Evolutionary conservation across 1,140 invertebrate species (phyloP), one percentile per base, ranked within the genome.

Genomic region (Anastrepha obliqua): DNA sequence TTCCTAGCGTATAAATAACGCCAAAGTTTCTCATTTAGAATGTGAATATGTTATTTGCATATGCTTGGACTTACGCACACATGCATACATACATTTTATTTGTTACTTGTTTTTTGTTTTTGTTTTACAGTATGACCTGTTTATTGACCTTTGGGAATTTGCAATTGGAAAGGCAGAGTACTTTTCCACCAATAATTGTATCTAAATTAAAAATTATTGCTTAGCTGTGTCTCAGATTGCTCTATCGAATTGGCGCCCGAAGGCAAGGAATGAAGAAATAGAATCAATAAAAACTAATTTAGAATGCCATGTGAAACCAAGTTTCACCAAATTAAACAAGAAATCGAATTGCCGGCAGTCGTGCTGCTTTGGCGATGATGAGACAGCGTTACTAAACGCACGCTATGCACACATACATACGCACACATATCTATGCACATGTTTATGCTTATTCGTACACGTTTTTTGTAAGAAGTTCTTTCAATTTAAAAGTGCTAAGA

Each of bases 171-270:
- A 11, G 17, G 47, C 13, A 81, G 47, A 55, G 2, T 15, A 74
- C 42, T 47, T 74, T 51, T 74, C 11, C 6, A 81, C 9, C 74
- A 81, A 5, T n/a, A 62, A 81, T 81, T 81, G 74, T 29, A 15
- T 81, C 44, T 2, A 20, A 81, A 81, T 55, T 2, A 20, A 81
- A 55, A 51, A 58, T 55, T 17, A 55, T 58, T 29, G 47, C 9
- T 51, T 20, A 42, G 11, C 6, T 55, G 2, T 81, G 51, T 55
- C 74, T 81, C n/a, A 11, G n/a, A 58, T 81, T 7, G n/a, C 47
- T 81, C n/a, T 81, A 81, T 29, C 17, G 8, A 81, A 81, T 51
- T 81, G 47, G 47, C 7, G 44, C 20, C 9, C 47, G n/a, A 55
- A 55, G 29, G 8, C 74, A 58, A 74, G 15, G 5, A 20, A 20